Conservation (phyloP, 2,888 invertebrate genomes). For the Chrysotoxum bicinctum region DNA sequence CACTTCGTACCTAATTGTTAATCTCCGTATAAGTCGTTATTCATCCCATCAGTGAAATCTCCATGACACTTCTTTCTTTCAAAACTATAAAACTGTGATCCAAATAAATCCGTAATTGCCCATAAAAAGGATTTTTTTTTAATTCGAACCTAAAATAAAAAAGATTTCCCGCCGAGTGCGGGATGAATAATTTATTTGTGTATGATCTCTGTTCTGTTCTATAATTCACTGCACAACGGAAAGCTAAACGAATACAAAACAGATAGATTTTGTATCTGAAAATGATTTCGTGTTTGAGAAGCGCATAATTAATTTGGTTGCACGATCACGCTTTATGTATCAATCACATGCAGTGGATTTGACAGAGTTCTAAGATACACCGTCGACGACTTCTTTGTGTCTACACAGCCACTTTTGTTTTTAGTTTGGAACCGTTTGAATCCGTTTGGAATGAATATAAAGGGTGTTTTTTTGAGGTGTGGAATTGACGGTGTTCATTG, state of each 20-base stretch:
- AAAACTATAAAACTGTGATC: slow-evolving; percentile 41
- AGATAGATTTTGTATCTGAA: slow-evolving; percentile 3
- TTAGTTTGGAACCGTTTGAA: not conserved
- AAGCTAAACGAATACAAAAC: slow-evolving; percentile 25
- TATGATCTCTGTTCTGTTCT: not conserved
- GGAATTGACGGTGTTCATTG: not conserved
- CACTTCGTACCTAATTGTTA: slow-evolving; percentile 46
- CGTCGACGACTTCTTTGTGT: slow-evolving; percentile 3
- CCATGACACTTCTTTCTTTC: slow-evolving; percentile 14
- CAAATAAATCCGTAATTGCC: slow-evolving; percentile 64
- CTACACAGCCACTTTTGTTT: not conserved
- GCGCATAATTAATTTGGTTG: slow-evolving; percentile 21
- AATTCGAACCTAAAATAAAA: not conserved
- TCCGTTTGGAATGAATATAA: not conserved
- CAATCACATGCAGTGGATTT: slow-evolving; percentile 37
- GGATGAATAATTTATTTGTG: slow-evolving; percentile 5
- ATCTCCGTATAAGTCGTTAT: slow-evolving; percentile 33
- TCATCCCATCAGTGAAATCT: slow-evolving; percentile 10
- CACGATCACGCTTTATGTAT: slow-evolving; percentile 33
- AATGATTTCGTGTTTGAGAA: not conserved
- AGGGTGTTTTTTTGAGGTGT: not conserved
- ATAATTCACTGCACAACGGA: not conserved
- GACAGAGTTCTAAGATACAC: slow-evolving; percentile 13
- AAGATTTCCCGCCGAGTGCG: not conserved
- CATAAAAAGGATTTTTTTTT: slow-evolving; percentile 47